Conservation (phyloP, 2,113 vertebrate species). For the Thermophis baileyi region DNA sequence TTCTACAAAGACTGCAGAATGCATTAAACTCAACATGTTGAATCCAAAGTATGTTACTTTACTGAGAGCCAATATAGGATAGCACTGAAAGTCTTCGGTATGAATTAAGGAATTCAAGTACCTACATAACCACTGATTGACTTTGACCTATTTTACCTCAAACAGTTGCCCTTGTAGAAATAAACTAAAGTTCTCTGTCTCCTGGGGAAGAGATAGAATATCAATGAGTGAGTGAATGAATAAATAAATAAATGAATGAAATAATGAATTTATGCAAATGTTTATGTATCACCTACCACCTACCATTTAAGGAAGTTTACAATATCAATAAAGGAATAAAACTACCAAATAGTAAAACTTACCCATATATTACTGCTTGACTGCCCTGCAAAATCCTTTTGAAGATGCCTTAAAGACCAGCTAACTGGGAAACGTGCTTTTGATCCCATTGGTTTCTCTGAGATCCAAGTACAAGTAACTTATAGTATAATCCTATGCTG, state of each 20-base stretch:
- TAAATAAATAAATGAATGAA: background rate
- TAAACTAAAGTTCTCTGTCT: background rate
- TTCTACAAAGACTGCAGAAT: background rate
- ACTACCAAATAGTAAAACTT: background rate
- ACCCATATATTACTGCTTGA: background rate
- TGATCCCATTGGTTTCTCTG: background rate
- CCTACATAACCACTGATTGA: background rate
- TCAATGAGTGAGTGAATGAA: background rate
- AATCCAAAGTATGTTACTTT: background rate
- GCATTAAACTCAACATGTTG: background rate
- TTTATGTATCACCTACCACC: background rate
- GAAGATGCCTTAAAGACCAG: background rate
- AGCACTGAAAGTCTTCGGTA: background rate
- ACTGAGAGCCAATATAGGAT: background rate
- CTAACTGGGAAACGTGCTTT: background rate
- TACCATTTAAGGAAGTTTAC: background rate
- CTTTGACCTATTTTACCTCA: background rate
- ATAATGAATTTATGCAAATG: background rate
- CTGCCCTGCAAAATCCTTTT: background rate
- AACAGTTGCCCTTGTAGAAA: background rate
- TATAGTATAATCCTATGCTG: background rate
- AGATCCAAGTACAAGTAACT: background rate
- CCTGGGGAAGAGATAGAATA: background rate
- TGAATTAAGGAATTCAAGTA: background rate
- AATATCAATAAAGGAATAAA: background rate